Base-by-base conservation (phyloP, 1,140 invertebrate species). In the Elysia chlorotica region DNA sequence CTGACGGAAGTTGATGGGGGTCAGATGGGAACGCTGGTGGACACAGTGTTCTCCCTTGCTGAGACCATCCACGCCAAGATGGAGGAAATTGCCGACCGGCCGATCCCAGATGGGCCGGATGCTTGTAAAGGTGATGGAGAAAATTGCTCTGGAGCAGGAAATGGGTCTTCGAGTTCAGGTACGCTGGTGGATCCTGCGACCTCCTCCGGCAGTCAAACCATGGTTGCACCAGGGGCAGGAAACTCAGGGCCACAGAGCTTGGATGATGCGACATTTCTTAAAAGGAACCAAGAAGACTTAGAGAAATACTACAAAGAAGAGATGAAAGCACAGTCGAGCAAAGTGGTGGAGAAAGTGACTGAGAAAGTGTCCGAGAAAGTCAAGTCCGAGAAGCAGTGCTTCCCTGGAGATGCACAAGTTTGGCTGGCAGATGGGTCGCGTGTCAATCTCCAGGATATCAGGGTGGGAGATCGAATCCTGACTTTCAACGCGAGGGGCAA, bases 21-120 rank as follows among this genome's bases (percentile, higher is more conserved):
- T 19, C 69, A 71, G 37, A 10, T 71, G 1, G 28, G 38, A n/a
- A 23, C 1, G 31, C 69, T 71, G 3, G 69, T 71, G 2, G 69
- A 71, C 6, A 71, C 69, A 14, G 21, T 71, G 10, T 71, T 71
- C 63, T 30, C 36, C n/a, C 28, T 71, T 23, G 69, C 69, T 53
- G 56, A 30, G 36, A 35, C 59, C 41, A 63, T 71, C 33, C 69
- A 71, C 37, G 33, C 36, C 28, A 63, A 71, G 59, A 62, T 71
- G 57, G 69, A 71, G 30, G 59, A 71, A 38, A 71, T 71, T 57
- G 69, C 57, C n/a, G 69, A 71, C 38, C 35, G 59, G 2, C 28
- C 57, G 19, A 2, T 25, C 2, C 57, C 69, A 71, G 69, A 71
- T 35, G 25, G 23, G n/a, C 69, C 69, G 23, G 69, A 71, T 53